A percentile compares a stretch with the other conserved stretches of the same genome.
Evolutionary conservation across 2,113 vertebrate species (phyloP).

Genomic region (Psephotus haematonotus): DNA sequence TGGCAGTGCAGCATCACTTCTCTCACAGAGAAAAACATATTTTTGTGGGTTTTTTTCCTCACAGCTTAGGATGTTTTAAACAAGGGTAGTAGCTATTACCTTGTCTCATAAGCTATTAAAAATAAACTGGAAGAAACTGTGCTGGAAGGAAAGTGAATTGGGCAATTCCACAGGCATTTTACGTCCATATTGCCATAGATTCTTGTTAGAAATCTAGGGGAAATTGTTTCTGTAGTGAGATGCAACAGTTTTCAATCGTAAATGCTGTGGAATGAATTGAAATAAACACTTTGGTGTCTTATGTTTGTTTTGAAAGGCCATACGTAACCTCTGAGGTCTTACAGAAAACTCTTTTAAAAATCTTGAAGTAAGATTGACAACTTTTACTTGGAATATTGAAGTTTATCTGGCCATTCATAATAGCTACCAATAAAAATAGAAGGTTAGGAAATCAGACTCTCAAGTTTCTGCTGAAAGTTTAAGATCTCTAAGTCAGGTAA

Average conservation of each 20-base stretch:
- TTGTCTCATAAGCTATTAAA: neutral
- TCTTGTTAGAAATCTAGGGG: neutral
- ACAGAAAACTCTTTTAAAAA: neutral
- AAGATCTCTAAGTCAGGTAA: neutral
- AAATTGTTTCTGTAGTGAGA: neutral
- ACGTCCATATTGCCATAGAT: neutral
- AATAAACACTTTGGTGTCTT: neutral
- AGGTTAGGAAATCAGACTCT: neutral
- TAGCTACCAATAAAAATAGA: neutral
- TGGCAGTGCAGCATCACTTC: neutral
- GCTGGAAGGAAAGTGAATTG: neutral
- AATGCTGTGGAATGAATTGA: neutral
- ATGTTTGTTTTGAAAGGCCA: neutral
- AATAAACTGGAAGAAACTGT: neutral
- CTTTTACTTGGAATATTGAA: neutral
- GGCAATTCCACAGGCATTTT: neutral
- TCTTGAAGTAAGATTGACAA: neutral
- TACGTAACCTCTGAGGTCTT: neutral
- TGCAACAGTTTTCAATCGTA: neutral
- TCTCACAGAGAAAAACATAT: neutral
- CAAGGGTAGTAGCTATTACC: neutral
- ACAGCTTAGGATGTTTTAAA: neutral
- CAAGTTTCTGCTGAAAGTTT: neutral
- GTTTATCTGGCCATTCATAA: neutral
- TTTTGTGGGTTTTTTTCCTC: neutral